Conservation (phyloP, 2,113 vertebrate species). For the Turnix velox region DNA sequence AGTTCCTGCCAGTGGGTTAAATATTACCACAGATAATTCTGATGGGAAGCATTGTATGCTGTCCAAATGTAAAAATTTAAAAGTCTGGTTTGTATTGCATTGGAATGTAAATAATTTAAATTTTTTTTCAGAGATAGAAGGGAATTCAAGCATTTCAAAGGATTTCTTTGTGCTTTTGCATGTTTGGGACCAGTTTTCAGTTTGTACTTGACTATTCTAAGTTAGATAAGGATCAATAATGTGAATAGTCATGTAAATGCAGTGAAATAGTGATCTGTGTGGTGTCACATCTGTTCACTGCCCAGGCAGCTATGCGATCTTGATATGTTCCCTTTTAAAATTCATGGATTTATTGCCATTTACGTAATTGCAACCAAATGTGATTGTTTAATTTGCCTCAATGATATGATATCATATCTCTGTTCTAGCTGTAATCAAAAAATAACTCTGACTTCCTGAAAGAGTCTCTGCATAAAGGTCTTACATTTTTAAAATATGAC, state of each 20-base stretch:
- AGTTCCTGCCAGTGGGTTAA: background rate
- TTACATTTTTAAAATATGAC: background rate
- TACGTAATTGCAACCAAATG: background rate
- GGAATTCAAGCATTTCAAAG: background rate
- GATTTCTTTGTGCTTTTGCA: background rate
- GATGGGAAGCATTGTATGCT: background rate
- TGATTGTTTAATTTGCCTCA: background rate
- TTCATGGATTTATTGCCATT: background rate
- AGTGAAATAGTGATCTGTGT: background rate
- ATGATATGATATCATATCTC: background rate
- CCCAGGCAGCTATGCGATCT: background rate
- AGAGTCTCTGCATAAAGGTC: background rate
- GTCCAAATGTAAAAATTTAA: background rate
- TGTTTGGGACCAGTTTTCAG: background rate
- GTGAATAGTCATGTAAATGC: background rate
- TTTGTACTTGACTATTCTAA: background rate
- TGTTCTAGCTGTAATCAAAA: background rate
- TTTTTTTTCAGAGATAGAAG: background rate
- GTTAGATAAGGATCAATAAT: background rate
- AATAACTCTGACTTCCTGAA: background rate
- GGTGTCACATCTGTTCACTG: background rate
- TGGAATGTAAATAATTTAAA: background rate
- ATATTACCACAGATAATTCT: background rate
- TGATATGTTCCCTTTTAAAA: background rate
- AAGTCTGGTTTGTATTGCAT: background rate